These are phyloP conservation scores for Patiria miniata DNA, from an alignment of 35 echinoderm and acorn worm genomes.

Conservation along the genomic window DNA sequence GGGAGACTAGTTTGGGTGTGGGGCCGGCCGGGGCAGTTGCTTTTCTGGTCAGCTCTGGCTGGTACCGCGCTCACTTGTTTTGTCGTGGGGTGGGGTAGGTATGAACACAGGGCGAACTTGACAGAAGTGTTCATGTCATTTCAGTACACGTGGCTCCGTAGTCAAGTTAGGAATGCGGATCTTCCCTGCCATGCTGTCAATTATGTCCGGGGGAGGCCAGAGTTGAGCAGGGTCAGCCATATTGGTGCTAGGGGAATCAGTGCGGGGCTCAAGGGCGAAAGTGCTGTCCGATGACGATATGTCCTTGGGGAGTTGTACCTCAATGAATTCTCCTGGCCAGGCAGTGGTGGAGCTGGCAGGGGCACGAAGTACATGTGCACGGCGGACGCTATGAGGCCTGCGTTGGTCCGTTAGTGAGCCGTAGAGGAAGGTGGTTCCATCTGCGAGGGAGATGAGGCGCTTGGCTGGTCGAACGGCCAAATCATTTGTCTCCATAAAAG, in stretches of 20 bases:
- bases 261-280: conserved; percentile 46
- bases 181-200: conserved; percentile 30
- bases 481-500: too few relatives aligned
- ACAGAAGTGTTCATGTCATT: conserved; percentile 34
- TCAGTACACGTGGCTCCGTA: conserved; percentile 20
- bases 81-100: too few relatives aligned
- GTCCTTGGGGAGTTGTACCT: conserved; percentile 33
- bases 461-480: too few relatives aligned
- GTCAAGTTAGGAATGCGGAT: conserved; percentile 30
- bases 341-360: conserved; percentile 32
- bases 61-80: not conserved
- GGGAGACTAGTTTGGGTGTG: not conserved
- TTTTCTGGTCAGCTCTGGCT: not conserved
- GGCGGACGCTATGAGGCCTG: conserved; percentile 43
- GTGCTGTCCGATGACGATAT: too few relatives aligned
- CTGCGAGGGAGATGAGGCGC: conserved; percentile 30
- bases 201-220: conserved; percentile 37
- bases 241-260: not conserved
- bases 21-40: not conserved
- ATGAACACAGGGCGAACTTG: too few relatives aligned
- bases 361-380: conserved; percentile 58
- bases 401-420: too few relatives aligned
- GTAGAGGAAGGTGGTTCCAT: conserved; percentile 6
- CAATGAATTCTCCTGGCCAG: conserved; percentile 62
- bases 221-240: not conserved